Evolutionary conservation across 2,113 vertebrate species (phyloP), one percentile per base, ranked within the genome.

Genomic region (Tragelaphus strepsiceros): DNA sequence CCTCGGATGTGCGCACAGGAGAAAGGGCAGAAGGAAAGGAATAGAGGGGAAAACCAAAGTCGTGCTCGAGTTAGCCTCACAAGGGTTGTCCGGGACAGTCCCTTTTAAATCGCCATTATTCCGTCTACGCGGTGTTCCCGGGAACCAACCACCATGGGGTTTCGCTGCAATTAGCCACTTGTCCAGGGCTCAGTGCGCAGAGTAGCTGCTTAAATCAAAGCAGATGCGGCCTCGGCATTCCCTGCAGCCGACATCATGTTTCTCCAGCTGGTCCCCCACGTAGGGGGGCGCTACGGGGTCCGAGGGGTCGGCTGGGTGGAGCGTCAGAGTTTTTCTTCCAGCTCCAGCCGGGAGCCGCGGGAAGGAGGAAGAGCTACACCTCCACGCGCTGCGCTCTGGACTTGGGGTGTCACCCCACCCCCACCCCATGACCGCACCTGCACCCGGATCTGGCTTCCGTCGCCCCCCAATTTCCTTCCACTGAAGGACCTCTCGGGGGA

Each of bases 191-290:
- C 93, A 49, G 80, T 62, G 97, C 78, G 80, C 94, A 56, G 93
- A 78, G 22, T 96, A 92, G 80, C 93, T 19, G 54, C 67, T 77
- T 97, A 98, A 98, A 95, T 90, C 94, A 96, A 98, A 99, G 95
- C 98, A 99, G 98, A 98, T 97, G 98, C 88, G 71, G 90, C 80
- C 7, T 89, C 94, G 54, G 86, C 97, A 84, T 96, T 98, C 97
- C 96, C 96, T 17, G 88, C 83, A 16, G 81, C 92, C 77, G 74
- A 94, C 94, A 81, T 88, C 92, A 59, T 94, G 97, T 98, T 98
- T 98, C 97, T 97, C 92, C 98, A 98, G 98, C 97, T 98, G 98
- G 90, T 97, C 91, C 49, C 80, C 35, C 93, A 95, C 30, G 58
- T 43, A 96, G 95, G 89, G 61, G 95, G 97, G 97, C 95, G 62